Conservation (phyloP, 2,797 vertebrate species). For the Chrosomus eos region DNA sequence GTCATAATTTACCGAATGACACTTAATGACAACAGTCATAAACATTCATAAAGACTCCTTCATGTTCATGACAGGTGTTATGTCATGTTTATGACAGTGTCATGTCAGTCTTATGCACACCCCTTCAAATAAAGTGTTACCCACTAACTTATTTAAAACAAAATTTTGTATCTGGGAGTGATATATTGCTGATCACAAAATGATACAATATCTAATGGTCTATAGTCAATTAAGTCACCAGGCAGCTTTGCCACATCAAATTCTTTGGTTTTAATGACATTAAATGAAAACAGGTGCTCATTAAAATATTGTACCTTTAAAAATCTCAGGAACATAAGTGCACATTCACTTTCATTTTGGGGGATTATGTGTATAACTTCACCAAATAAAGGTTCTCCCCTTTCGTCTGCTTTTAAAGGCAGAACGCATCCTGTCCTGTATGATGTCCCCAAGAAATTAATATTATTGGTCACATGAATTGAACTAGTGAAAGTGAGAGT, state of each 20-base stretch:
- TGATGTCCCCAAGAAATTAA: background rate
- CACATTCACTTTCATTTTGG: background rate
- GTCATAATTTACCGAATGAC: too few species aligned
- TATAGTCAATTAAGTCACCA: background rate
- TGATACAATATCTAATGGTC: background rate
- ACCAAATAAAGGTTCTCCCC: background rate
- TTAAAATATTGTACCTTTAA: background rate
- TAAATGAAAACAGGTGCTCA: constrained; percentile 8
- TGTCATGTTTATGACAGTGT: too few species aligned
- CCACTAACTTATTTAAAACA: too few species aligned
- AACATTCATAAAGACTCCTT: too few species aligned
- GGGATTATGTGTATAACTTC: background rate
- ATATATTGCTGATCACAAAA: background rate
- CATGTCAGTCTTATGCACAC: too few species aligned
- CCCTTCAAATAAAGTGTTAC: too few species aligned
- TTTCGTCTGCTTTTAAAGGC: background rate
- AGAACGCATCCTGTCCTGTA: background rate
- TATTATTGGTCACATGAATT: background rate
- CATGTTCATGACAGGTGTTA: too few species aligned
- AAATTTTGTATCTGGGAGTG: background rate
- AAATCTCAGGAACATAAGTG: background rate
- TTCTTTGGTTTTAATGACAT: background rate
- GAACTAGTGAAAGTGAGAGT: background rate
- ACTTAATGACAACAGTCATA: too few species aligned
- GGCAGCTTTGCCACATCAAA: background rate